Evolutionary conservation across 1,140 invertebrate genomes (phyloP), one percentile per base, ranked within the genome.

Genomic region (Drosophila elegans): DNA sequence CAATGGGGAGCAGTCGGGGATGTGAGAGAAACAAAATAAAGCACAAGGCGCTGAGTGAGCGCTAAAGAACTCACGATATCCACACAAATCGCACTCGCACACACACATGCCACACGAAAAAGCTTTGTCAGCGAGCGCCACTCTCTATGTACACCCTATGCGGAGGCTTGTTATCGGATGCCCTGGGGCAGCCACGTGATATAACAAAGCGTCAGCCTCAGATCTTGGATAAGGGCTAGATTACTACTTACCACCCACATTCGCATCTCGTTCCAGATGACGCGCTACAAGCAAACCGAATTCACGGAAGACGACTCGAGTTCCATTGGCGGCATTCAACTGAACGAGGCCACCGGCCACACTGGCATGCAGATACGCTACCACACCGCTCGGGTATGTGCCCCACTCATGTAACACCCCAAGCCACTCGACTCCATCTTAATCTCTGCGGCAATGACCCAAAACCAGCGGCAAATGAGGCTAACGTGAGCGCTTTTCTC

Each of bases 271-370:
- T 94, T 94, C n/a, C 94, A 97, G 96, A 97, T 97, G 96, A 96
- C 96, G 69, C 95, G 96, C 66, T 97, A 97, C 82, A 97, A 97
- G 93, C 96, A 97, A 85, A 95, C 96, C 34, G 96, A 96, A 90
- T 96, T 97, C 78, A 95, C 96, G 81, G 96, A 97, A 91, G 96
- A 97, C 79, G 96, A 97, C 88, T 95, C 94, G n/a, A 96, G 95
- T 82, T 97, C 96, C 81, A 95, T 97, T 72, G 96, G 96, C 51
- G 97, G 96, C 16, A 96, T 97, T 10, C 96, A 96, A 73, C 93
- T 97, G 44, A 95, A 95, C 46, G 95, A 96, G 91, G 94, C 94
- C 29, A 95, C 96, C 12, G 95, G 95, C 42, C 94, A 95, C 2
- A 96, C 95, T 4, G 95, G 96, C 9, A 97, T 96, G 38, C 96